Evolutionary conservation across 1,140 invertebrate genomes (phyloP), one percentile per base, ranked within the genome.

Genomic region (Drosophila lini): DNA sequence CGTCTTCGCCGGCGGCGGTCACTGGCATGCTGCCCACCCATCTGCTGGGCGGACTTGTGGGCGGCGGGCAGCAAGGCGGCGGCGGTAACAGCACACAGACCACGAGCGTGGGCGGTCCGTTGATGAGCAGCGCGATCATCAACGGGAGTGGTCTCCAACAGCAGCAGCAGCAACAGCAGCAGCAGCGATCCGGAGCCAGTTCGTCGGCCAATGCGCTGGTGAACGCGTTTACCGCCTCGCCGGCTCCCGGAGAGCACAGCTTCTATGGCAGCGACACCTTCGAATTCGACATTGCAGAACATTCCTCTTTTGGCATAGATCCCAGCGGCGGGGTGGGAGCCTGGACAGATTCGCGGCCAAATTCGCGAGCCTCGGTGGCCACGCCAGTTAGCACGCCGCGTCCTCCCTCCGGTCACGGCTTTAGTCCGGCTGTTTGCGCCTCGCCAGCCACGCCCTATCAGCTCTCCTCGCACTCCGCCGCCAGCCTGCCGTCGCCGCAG

Each of bases 81-180:
- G 53, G 47, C 47, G 62, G 45, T n/a, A 80, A 56, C 61, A 79
- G 63, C 59, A 82, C 85, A 9, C 89, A 91, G 52, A 83, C 90
- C 10, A 86, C 81, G 3, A 92, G 76, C 92, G 48, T 95, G 34
- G 95, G 95, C 38, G 95, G 94, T 0, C 95, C 95, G 0, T 90
- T 95, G 34, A 95, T 95, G 94, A 94, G 94, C 9, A 95, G 94
- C 34, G 94, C 94, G 25, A 94, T 95, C 38, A 93, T 95, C 16
- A 96, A 96, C 84, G 95, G 95, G 10, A 95, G 94, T 81, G 94
- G 90, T 0, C 56, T 88, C 55, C 80, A 82, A 45, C 73, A 75
- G 44, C 78, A 64, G 40, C 50, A 67, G 8, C 73, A 70, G 41
- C 67, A 50, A 13, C 48, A 74, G 47, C 71, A 36, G 59, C 78